Evolutionary conservation across 2,113 vertebrate species (phyloP).

Genomic region (Ophthalmolycus amberensis): DNA sequence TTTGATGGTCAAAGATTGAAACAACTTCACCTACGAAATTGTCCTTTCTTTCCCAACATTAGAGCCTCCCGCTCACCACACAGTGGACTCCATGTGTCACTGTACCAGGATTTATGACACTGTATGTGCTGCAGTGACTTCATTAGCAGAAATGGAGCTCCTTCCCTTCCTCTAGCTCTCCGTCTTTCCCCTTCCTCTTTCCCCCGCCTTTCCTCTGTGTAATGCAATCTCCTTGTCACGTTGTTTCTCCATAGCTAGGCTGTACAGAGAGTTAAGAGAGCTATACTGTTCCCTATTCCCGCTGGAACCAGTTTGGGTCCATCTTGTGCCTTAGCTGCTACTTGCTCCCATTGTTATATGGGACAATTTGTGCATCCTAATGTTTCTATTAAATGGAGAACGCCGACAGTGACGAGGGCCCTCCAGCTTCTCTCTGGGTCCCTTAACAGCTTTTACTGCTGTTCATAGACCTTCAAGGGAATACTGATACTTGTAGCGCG

Average conservation of each 20-base stretch:
- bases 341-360: conserved; percentile 40
- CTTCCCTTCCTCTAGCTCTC: background rate
- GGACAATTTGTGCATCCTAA: conserved; percentile 67
- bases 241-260: conserved; percentile 26
- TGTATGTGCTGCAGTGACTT: conserved; percentile 40
- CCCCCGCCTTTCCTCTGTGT: conserved; percentile 1
- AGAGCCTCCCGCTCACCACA: conserved; percentile 9
- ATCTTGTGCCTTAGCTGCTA: conserved; percentile 25
- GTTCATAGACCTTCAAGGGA: conserved; percentile 31
- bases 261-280: conserved; percentile 16
- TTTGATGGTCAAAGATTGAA: background rate
- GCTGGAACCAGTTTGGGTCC: conserved; percentile 37
- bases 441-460: conserved; percentile 29
- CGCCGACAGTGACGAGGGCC: conserved; percentile 31
- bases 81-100: background rate
- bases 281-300: conserved; percentile 27
- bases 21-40: background rate
- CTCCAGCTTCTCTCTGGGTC: conserved; percentile 14
- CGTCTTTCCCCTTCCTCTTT: background rate
- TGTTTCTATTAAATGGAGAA: conserved; percentile 51
- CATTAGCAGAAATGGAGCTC: conserved; percentile 52
- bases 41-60: background rate
- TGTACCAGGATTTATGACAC: conserved; percentile 35
- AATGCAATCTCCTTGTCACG: conserved; percentile 7
- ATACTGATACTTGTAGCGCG: background rate